These are phyloP conservation scores for Melieria omissa DNA, from an alignment of 2,888 invertebrate genomes.

Conservation along the genomic window DNA sequence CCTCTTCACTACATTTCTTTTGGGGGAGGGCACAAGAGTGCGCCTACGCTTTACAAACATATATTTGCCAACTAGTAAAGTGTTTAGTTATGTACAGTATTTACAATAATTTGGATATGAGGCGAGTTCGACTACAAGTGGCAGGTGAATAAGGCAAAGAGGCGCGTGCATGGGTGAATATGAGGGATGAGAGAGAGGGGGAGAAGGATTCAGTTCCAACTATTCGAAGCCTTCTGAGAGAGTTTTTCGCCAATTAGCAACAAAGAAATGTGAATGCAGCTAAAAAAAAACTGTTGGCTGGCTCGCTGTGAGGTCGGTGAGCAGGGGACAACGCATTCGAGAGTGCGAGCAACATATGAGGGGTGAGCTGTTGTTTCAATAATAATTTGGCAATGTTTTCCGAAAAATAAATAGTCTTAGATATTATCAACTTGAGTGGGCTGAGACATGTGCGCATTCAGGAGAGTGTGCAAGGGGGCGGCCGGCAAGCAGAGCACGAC, in stretches of 20 bases:
- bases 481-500: constrained; percentile 38
- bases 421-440: constrained; percentile 42
- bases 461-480: constrained; percentile 40
- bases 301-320: no score
- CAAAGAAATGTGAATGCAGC: constrained; percentile 43
- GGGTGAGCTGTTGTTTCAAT: constrained; percentile 50
- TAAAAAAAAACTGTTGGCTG: background rate
- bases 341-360: constrained; percentile 12
- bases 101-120: no score
- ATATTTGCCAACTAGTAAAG: no score
- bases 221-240: background rate
- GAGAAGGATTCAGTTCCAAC: background rate
- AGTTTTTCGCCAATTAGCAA: constrained; percentile 53
- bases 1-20: no score
- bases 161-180: background rate
- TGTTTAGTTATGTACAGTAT: no score
- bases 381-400: constrained; percentile 47
- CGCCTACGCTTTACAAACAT: no score
- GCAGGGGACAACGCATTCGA: no score
- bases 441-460: constrained; percentile 2
- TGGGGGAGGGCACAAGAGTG: no score
- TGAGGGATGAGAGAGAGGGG: background rate
- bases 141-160: background rate
- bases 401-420: constrained; percentile 13
- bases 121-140: background rate